A percentile compares a stretch with the other conserved stretches of the same genome.
phyloP scores from a whole-genome alignment of 2,113 vertebrate genomes.

The Crotalus horridus region DNA sequence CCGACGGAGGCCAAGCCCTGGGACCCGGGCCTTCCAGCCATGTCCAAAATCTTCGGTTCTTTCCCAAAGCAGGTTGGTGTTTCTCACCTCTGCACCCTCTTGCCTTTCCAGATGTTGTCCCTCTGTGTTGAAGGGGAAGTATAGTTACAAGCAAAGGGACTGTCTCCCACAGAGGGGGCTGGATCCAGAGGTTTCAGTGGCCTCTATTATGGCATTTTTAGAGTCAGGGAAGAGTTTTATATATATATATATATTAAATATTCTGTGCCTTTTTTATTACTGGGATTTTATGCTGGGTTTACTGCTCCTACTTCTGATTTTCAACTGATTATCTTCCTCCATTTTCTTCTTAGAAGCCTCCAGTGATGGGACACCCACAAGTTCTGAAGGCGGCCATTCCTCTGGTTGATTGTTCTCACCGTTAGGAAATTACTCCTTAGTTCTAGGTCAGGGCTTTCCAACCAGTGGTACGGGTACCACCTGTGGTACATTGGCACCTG shows the following conservation, averaged over 20 bases:
- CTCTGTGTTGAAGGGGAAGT: background rate
- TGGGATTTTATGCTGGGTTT: background rate
- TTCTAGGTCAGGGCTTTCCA: too few species aligned
- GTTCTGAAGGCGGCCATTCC: background rate
- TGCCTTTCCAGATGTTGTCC: background rate
- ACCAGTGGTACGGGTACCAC: too few species aligned
- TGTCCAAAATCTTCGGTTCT: slow-evolving; percentile 22
- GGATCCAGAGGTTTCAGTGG: background rate
- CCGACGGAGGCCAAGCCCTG: background rate
- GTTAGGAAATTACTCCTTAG: too few species aligned
- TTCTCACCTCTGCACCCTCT: background rate
- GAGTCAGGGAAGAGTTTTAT: background rate
- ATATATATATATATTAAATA: background rate
- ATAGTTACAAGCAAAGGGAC: background rate
- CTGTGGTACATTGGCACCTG: too few species aligned
- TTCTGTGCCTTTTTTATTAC: background rate
- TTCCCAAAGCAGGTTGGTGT: slow-evolving; percentile 38
- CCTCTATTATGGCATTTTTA: background rate
- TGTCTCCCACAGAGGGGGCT: background rate
- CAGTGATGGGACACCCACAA: background rate
- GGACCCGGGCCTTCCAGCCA: background rate
- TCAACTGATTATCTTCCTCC: background rate
- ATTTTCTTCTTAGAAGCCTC: background rate
- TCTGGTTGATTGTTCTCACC: too few species aligned
- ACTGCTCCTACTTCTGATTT: background rate